These are phyloP conservation scores for Monarcha castaneiventris DNA, from an alignment of 2,113 vertebrate species.

Conservation along the genomic window DNA sequence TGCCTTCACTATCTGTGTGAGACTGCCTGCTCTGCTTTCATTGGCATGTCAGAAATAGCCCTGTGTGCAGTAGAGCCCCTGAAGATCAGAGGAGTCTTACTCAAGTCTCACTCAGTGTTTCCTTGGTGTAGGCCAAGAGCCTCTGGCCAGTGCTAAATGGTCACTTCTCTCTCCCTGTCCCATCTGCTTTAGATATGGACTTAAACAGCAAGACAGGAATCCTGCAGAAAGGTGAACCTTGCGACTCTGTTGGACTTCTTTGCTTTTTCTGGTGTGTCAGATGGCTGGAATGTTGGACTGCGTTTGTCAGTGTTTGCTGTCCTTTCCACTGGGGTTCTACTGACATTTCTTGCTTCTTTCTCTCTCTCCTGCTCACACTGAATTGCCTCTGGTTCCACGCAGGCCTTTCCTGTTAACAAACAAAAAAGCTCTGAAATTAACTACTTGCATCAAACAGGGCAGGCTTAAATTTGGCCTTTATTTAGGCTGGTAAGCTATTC, in stretches of 20 bases:
- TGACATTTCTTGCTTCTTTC: neutral
- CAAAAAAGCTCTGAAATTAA: neutral
- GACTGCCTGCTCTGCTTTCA: neutral
- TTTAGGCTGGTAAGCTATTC: neutral
- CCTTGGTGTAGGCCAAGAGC: neutral
- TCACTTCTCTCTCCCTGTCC: neutral
- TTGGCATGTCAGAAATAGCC: neutral
- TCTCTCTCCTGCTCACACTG: neutral
- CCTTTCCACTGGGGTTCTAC: neutral
- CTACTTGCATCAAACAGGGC: neutral
- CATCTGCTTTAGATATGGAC: neutral
- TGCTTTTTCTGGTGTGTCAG: neutral
- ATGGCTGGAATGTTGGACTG: neutral
- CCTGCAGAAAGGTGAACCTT: neutral
- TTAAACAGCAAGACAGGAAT: neutral
- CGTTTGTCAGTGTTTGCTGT: neutral
- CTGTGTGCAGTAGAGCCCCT: accelerated
- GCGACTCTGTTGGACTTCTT: accelerated
- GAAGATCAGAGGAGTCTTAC: neutral
- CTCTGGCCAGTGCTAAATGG: neutral
- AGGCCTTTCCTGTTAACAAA: neutral
- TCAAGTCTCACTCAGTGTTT: neutral
- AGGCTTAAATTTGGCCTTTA: neutral
- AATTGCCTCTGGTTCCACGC: neutral
- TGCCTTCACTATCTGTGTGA: neutral